Conservation (phyloP, 2,797 vertebrate genomes). For the Brachyrhaphis roseni region DNA sequence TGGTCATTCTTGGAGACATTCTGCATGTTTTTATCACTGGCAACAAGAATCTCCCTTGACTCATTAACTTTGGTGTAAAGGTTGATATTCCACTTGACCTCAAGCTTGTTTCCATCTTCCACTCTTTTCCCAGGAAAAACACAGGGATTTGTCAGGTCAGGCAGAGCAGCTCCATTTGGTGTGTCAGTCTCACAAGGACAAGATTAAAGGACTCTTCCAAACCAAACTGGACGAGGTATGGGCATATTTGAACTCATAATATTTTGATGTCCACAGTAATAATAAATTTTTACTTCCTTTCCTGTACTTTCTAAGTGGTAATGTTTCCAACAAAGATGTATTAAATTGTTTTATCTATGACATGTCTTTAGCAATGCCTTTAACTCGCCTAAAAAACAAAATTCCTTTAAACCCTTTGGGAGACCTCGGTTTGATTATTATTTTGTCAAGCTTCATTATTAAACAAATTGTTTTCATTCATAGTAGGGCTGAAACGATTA, state of each 20-base stretch:
- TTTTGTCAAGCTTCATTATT: not conserved
- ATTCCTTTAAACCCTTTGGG: not conserved
- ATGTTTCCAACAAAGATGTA: not conserved
- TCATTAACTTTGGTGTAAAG: not conserved
- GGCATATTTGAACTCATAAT: not conserved
- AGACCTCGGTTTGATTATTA: not conserved
- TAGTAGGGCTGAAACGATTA: too few species aligned
- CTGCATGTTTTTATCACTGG: not conserved
- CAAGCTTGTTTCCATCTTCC: not conserved
- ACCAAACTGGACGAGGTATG: constrained; percentile 96
- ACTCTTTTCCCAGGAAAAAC: constrained; percentile 85
- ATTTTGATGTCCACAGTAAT: not conserved
- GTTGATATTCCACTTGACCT: not conserved
- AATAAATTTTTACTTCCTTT: not conserved
- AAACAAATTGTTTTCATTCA: not conserved
- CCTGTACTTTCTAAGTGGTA: not conserved
- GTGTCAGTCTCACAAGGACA: constrained; percentile 95
- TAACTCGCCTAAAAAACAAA: not conserved
- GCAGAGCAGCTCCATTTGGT: constrained; percentile 91
- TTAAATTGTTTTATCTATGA: not conserved
- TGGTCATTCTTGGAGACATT: not conserved
- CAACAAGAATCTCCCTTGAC: not conserved
- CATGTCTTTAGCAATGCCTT: not conserved
- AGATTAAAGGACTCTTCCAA: constrained; percentile 93
- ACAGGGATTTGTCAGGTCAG: constrained; percentile 88